phyloP scores from a whole-genome alignment of 2,888 invertebrate species.

The Cantharis lateralis region DNA sequence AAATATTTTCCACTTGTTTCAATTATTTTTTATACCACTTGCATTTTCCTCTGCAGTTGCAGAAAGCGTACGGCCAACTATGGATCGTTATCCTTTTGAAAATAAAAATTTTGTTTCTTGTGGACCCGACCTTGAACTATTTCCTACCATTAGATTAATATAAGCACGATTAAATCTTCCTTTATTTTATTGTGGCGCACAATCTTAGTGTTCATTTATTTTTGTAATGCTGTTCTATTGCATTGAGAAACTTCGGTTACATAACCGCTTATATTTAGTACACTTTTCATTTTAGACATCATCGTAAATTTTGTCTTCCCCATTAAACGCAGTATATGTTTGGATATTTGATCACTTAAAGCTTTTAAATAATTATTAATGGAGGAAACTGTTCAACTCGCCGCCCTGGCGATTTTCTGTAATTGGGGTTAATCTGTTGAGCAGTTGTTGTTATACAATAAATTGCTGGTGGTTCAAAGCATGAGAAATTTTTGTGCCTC shows the following conservation, averaged over 20 bases:
- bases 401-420: too few relatives aligned
- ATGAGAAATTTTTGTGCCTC: conserved; percentile 13
- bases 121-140: not conserved
- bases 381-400: not conserved
- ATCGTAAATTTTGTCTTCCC: not conserved
- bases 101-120: too few relatives aligned
- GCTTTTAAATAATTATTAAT: not conserved
- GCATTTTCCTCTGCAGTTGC: too few relatives aligned
- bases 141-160: not conserved
- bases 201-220: not conserved
- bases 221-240: not conserved
- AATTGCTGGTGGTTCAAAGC: not conserved
- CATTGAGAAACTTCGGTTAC: not conserved
- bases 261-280: not conserved
- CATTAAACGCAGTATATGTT: not conserved
- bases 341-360: not conserved
- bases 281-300: not conserved
- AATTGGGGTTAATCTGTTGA: not conserved
- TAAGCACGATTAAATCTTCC: not conserved
- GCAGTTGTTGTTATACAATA: not conserved
- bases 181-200: not conserved
- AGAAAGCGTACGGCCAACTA: too few relatives aligned
- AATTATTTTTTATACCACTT: not conserved
- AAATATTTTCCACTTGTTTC: not conserved
- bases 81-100: too few relatives aligned